phyloP scores from a whole-genome alignment of 23 tunicate genomes.

The Styela clava region DNA sequence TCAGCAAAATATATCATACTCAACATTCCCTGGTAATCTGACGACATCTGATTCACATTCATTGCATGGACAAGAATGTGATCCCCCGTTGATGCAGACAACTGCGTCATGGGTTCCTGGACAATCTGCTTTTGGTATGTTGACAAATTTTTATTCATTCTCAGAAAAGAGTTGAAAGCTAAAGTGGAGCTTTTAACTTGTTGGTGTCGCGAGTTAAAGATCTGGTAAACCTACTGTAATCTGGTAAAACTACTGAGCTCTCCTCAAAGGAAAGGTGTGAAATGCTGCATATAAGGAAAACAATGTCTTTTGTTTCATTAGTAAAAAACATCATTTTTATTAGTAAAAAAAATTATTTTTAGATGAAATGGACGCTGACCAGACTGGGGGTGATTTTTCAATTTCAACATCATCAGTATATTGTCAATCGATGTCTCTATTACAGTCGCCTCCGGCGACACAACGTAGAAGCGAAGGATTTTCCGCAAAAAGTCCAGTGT shows the following conservation, averaged over 20 bases:
- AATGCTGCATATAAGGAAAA: too few species aligned
- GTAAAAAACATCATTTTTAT: too few species aligned
- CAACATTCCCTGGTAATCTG: not conserved
- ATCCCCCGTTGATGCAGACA: not conserved
- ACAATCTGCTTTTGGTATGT: not conserved
- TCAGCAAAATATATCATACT: too few species aligned
- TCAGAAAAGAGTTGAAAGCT: too few species aligned
- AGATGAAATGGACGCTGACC: not conserved
- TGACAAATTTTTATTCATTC: too few species aligned
- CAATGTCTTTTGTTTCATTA: too few species aligned
- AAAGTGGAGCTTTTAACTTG: too few species aligned
- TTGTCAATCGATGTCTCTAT: not conserved
- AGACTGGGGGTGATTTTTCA: not conserved
- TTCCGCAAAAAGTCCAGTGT: not conserved
- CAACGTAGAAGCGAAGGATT: not conserved
- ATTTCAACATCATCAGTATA: constrained; percentile 5
- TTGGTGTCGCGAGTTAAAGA: too few species aligned
- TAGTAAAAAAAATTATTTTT: too few species aligned
- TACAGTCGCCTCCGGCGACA: not conserved
- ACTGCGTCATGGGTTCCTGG: not conserved
- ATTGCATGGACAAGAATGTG: not conserved
- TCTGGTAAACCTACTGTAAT: too few species aligned
- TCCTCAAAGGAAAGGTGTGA: too few species aligned
- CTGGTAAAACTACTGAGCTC: too few species aligned
- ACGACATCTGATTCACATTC: not conserved